Evolutionary conservation across 2,888 invertebrate species (phyloP).

Genomic region (Trypoxylon attenuatum): DNA sequence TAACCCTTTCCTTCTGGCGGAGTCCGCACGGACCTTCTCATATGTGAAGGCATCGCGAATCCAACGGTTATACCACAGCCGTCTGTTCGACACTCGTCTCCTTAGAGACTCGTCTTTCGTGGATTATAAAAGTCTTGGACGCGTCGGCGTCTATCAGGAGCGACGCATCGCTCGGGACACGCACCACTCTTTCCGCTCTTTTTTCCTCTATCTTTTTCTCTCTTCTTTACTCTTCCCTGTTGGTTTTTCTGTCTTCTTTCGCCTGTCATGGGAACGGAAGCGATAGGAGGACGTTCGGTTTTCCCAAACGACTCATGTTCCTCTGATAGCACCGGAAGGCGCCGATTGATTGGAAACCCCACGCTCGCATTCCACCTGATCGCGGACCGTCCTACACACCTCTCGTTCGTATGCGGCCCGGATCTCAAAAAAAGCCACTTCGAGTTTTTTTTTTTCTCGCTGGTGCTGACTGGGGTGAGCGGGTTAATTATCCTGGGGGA

Average conservation of each 20-base stretch:
- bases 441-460: conserved; percentile 18
- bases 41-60: conserved; percentile 44
- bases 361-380: conserved; percentile 64
- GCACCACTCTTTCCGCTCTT: conserved; percentile 50
- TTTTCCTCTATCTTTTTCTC: too few species aligned
- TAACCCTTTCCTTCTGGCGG: conserved; percentile 68
- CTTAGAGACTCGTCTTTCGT: conserved; percentile 30
- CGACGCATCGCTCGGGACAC: conserved; percentile 50
- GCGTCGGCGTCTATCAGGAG: conserved; percentile 55
- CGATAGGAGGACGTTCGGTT: conserved; percentile 73
- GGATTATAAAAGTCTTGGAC: conserved; percentile 47
- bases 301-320: conserved; percentile 70
- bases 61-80: background rate
- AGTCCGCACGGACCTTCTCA: conserved; percentile 29
- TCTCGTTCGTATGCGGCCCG: conserved; percentile 61
- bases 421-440: conserved; percentile 64
- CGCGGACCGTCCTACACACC: conserved; percentile 28
- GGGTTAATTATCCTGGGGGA: background rate
- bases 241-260: too few species aligned
- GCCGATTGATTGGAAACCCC: conserved; percentile 74
- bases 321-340: conserved; percentile 73
- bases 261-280: too few species aligned
- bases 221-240: too few species aligned
- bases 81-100: too few species aligned
- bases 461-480: background rate